These are phyloP conservation scores for Liopterus haemorrhoidalis DNA, from an alignment of 2,888 invertebrate species.

Conservation along the genomic window DNA sequence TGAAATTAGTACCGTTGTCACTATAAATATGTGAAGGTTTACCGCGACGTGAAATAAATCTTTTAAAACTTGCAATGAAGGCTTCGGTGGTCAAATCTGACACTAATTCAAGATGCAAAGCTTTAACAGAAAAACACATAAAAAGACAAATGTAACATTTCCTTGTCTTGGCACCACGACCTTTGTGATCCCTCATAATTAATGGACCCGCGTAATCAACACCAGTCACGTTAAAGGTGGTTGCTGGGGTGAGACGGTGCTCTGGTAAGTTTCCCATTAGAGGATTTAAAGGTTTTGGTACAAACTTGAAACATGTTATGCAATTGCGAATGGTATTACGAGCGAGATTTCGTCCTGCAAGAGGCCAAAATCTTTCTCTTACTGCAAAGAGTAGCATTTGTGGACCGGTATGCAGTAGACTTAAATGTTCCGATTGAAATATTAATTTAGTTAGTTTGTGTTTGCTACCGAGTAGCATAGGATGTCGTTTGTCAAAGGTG, in stretches of 20 bases:
- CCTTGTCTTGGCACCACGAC: constrained; percentile 19
- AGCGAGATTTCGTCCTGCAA: background rate
- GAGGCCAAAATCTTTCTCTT: background rate
- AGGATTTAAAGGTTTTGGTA: constrained; percentile 15
- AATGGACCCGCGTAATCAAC: background rate
- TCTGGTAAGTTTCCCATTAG: constrained; percentile 9
- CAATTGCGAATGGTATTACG: constrained; percentile 17
- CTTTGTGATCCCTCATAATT: background rate
- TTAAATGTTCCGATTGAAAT: constrained; percentile 1
- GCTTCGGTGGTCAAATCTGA: constrained; percentile 23
- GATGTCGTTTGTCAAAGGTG: background rate
- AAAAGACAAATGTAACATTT: too few species aligned
- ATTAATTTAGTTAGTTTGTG: constrained; percentile 8
- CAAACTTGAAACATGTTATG: constrained; percentile 23
- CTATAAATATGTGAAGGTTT: constrained; percentile 22
- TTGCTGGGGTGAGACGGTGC: background rate
- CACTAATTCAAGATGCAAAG: constrained; percentile 31
- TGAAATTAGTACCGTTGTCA: constrained; percentile 30
- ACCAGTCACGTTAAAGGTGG: constrained; percentile 1
- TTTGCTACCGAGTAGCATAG: background rate
- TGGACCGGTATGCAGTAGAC: background rate
- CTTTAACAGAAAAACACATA: too few species aligned
- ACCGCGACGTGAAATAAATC: constrained; percentile 30
- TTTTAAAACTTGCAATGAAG: constrained; percentile 26
- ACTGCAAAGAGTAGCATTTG: background rate